Percentiles rank a stretch among this genome's conserved stretches.
Conservation (phyloP, 2,113 vertebrate species). For the Alces alces region DNA sequence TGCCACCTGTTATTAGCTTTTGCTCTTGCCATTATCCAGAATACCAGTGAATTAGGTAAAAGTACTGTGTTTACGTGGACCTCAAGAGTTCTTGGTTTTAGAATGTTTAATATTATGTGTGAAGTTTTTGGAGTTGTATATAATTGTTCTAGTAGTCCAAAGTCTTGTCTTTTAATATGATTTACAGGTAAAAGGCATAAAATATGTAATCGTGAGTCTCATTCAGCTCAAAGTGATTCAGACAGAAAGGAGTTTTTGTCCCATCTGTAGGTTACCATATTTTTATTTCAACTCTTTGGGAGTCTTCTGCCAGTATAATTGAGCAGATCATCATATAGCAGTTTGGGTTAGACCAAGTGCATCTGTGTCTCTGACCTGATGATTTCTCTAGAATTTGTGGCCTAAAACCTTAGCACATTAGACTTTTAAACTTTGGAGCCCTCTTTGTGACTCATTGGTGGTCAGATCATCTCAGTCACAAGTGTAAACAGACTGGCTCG, state of each 20-base stretch:
- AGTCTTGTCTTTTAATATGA: background rate
- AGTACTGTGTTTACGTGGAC: background rate
- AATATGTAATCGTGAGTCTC: background rate
- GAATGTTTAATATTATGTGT: background rate
- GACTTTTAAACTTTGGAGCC: background rate
- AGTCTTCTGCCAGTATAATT: background rate
- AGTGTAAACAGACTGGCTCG: conserved; percentile 54
- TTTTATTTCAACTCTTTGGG: background rate
- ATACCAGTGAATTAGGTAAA: background rate
- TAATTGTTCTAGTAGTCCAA: background rate
- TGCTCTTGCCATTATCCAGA: background rate
- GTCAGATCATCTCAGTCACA: conserved; percentile 23
- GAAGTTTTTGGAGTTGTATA: background rate
- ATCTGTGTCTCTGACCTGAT: background rate
- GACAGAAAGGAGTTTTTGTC: background rate
- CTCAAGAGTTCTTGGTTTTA: background rate
- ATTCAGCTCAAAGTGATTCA: background rate
- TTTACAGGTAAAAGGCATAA: background rate
- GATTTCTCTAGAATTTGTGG: background rate
- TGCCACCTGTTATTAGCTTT: background rate
- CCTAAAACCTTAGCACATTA: background rate
- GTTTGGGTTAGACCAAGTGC: background rate
- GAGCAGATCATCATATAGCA: background rate
- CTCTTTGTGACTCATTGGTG: conserved; percentile 49
- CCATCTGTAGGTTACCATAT: background rate